Evolutionary conservation across 2,888 invertebrate genomes (phyloP).

Genomic region (Amphipyra berbera): DNA sequence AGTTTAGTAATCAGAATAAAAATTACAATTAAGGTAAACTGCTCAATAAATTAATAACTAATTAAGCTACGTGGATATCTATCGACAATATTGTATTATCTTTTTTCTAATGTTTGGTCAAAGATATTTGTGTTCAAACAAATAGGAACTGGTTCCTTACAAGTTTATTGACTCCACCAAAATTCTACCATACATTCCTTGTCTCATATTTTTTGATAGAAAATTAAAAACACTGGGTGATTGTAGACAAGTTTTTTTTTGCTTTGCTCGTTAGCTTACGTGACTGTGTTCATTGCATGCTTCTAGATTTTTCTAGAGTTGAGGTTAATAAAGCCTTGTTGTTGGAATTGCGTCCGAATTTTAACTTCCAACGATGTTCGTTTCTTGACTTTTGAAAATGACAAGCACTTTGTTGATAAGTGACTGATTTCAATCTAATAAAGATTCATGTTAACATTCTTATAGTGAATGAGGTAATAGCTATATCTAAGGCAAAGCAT

Average conservation of each 20-base stretch:
- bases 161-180: constrained; percentile 87
- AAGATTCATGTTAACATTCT: not conserved
- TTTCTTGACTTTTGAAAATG: not conserved
- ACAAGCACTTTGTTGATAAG: not conserved
- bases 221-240: constrained; percentile 62
- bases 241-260: constrained; percentile 42
- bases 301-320: constrained; percentile 35
- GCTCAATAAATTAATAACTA: constrained; percentile 44
- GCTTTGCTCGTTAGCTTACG: constrained; percentile 26
- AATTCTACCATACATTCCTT: constrained; percentile 77
- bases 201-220: constrained; percentile 65
- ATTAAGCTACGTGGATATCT: constrained; percentile 48
- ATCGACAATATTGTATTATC: constrained; percentile 56
- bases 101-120: constrained; percentile 70
- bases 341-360: not conserved
- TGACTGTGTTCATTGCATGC: constrained; percentile 27
- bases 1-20: not conserved
- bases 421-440: not conserved
- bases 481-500: not conserved
- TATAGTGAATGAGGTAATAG: not conserved
- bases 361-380: not conserved
- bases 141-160: constrained; percentile 82
- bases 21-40: constrained; percentile 26
- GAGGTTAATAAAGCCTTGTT: not conserved
- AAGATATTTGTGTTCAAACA: constrained; percentile 85